Conservation (phyloP, 1,140 invertebrate species). For the Eurosta solidaginis region DNA sequence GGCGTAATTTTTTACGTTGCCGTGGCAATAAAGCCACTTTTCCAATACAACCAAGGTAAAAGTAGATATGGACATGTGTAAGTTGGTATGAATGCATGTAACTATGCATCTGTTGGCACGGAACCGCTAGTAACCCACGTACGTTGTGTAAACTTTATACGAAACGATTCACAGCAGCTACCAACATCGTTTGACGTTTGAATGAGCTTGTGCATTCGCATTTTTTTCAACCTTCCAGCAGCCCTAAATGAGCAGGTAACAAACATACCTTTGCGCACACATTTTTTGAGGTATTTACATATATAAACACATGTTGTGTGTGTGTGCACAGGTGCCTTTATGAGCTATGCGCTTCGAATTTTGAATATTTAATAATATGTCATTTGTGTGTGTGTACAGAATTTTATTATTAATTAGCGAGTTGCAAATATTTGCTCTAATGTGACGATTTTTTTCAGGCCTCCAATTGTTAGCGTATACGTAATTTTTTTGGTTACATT, state of each 20-base stretch:
- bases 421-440: constrained; percentile 7
- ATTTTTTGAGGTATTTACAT: neutral
- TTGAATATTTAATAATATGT: constrained; percentile 24
- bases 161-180: too few relatives aligned
- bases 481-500: neutral
- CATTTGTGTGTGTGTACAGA: too few relatives aligned
- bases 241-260: too few relatives aligned
- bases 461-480: neutral
- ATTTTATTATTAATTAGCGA: constrained; percentile 19
- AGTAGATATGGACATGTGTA: neutral
- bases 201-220: too few relatives aligned
- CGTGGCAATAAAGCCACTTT: neutral
- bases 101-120: too few relatives aligned
- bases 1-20: constrained; percentile 1
- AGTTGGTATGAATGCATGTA: neutral
- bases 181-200: too few relatives aligned
- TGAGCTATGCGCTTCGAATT: constrained; percentile 6
- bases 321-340: neutral
- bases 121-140: too few relatives aligned
- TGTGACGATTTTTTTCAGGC: neutral
- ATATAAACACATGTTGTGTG: neutral
- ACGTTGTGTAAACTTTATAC: too few relatives aligned
- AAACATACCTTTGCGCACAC: too few relatives aligned
- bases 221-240: too few relatives aligned
- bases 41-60: neutral